Percentiles rank a stretch among this genome's conserved stretches.
These are phyloP conservation scores for Smutsia gigantea DNA, from an alignment of 2,797 vertebrate genomes.

Conservation along the genomic window DNA sequence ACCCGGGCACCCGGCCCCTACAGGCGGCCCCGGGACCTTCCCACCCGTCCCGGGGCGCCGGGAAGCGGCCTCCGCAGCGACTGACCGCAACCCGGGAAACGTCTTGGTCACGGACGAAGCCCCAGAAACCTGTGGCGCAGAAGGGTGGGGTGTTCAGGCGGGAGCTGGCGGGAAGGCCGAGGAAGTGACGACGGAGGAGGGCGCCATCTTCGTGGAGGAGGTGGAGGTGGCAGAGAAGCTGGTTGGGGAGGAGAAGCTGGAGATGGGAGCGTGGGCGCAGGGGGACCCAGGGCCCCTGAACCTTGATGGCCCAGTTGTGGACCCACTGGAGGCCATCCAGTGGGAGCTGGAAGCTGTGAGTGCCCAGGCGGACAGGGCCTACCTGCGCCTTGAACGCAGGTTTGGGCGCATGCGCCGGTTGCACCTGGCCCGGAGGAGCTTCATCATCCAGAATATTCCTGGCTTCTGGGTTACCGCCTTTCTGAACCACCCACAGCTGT, in stretches of 20 bases:
- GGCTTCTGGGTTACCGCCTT: conserved; percentile 79
- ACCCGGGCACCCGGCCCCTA: rapidly evolving
- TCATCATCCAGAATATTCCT: conserved; percentile 43
- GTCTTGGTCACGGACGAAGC: neutral
- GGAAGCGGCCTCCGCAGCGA: neutral
- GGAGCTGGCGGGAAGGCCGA: neutral
- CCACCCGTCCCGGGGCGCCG: rapidly evolving
- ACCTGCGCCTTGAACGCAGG: neutral
- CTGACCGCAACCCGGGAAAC: neutral
- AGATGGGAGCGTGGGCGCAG: neutral
- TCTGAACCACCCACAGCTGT: conserved; percentile 93
- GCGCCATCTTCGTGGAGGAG: neutral
- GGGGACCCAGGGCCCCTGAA: neutral
- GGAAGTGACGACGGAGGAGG: conserved; percentile 27
- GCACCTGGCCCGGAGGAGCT: neutral
- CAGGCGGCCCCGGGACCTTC: neutral
- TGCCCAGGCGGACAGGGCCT: neutral
- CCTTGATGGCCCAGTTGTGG: neutral
- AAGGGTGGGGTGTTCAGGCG: neutral
- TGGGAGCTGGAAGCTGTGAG: conserved; percentile 31
- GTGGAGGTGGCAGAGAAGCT: neutral
- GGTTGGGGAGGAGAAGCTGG: neutral
- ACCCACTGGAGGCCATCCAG: neutral
- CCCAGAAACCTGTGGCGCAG: neutral
- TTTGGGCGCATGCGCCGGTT: neutral